Conservation (phyloP, 2,113 vertebrate species). For the Chinchilla lanigera region DNA sequence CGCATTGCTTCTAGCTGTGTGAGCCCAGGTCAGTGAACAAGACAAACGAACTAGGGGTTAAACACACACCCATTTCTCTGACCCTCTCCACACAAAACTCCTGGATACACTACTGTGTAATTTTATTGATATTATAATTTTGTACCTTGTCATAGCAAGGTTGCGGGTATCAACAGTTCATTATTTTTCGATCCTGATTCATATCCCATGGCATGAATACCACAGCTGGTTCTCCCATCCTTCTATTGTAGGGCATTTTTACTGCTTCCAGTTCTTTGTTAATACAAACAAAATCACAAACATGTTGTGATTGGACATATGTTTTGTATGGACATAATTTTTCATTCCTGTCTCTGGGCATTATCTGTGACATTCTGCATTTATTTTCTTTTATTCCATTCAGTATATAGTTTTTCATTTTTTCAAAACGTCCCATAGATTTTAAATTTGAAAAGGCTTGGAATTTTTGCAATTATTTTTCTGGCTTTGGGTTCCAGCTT, state of each 20-base stretch:
- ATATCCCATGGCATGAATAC: background rate
- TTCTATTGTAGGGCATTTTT: background rate
- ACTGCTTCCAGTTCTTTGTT: no score
- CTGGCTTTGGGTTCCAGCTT: background rate
- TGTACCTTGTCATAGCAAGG: background rate
- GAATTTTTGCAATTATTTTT: background rate
- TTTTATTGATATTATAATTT: background rate
- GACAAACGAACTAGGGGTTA: background rate
- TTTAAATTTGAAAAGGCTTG: no score
- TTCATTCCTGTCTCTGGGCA: no score
- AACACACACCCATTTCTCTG: background rate
- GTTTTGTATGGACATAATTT: no score
- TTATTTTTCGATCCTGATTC: background rate
- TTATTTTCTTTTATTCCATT: no score
- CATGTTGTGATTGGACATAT: no score
- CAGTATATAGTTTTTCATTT: no score
- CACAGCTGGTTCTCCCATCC: background rate
- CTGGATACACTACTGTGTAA: background rate
- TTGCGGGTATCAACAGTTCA: background rate
- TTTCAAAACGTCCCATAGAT: no score
- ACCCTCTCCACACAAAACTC: background rate
- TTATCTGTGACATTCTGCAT: no score
- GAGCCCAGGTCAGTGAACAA: background rate
- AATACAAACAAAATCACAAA: no score
- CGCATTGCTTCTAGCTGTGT: background rate